Percentiles rank a stretch among this genome's conserved stretches.
Evolutionary conservation across 2,888 invertebrate genomes (phyloP).

Genomic region (Neuroscelio doddi): DNA sequence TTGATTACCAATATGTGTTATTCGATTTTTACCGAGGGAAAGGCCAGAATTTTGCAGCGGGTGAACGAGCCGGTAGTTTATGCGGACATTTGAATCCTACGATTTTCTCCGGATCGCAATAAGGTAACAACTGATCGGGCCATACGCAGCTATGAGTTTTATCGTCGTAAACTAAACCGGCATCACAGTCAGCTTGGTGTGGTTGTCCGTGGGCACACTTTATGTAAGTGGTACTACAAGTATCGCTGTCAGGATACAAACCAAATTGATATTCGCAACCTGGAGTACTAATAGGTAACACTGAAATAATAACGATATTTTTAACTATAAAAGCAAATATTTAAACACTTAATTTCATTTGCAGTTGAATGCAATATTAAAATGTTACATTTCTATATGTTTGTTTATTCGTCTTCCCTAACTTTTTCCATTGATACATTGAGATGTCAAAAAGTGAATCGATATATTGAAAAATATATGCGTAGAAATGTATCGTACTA

Average conservation of each 20-base stretch:
- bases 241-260: slow-evolving; percentile 84
- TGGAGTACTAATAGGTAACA: slow-evolving; percentile 84
- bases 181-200: slow-evolving; percentile 85
- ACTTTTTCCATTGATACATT: too few species aligned
- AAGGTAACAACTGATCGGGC: slow-evolving; percentile 91
- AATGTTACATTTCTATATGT: too few species aligned
- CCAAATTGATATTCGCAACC: slow-evolving; percentile 93
- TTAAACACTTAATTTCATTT: too few species aligned
- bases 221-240: slow-evolving; percentile 89
- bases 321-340: not conserved
- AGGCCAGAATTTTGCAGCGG: slow-evolving; percentile 92
- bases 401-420: too few species aligned
- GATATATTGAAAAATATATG: too few species aligned
- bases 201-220: slow-evolving; percentile 90
- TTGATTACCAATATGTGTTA: too few species aligned
- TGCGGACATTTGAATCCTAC: slow-evolving; percentile 94
- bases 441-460: too few species aligned
- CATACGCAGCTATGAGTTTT: slow-evolving; percentile 93
- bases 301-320: slow-evolving; percentile 74
- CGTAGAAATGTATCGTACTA: too few species aligned
- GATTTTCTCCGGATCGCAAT: slow-evolving; percentile 92
- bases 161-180: slow-evolving; percentile 91
- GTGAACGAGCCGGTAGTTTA: slow-evolving; percentile 85
- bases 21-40: slow-evolving; percentile 78
- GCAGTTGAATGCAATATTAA: too few species aligned